Evolutionary conservation across 1,140 invertebrate species (phyloP).

Genomic region (Papilio machaon): DNA sequence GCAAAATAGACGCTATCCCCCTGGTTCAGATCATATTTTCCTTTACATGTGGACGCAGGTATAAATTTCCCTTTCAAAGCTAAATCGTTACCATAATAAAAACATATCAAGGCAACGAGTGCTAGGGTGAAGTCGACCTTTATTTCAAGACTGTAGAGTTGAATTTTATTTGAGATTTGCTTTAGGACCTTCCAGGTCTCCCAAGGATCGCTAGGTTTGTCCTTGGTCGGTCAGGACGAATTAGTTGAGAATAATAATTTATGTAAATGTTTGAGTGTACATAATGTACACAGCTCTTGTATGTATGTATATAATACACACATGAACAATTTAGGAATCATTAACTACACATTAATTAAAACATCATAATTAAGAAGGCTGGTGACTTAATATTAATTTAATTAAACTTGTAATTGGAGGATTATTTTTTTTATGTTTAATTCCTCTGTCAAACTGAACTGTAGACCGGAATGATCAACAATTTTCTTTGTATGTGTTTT

Average conservation of each 20-base stretch:
- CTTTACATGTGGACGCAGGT: constrained; percentile 52
- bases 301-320: constrained; percentile 44
- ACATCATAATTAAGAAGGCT: neutral
- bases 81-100: constrained; percentile 42
- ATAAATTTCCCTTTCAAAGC: constrained; percentile 80
- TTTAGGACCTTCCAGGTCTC: constrained; percentile 71
- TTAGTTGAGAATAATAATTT: constrained; percentile 80
- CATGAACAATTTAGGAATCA: constrained; percentile 41
- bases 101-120: constrained; percentile 20
- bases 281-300: constrained; percentile 47
- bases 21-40: constrained; percentile 48
- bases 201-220: constrained; percentile 62
- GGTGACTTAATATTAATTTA: neutral
- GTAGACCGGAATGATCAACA: too few relatives aligned
- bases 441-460: neutral
- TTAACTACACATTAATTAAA: constrained; percentile 15
- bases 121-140: constrained; percentile 39
- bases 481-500: neutral
- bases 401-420: neutral
- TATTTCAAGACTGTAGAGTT: constrained; percentile 40
- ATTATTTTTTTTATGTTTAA: neutral
- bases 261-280: constrained; percentile 76
- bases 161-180: constrained; percentile 32
- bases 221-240: constrained; percentile 78
- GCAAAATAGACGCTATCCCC: constrained; percentile 52